Evolutionary conservation across 1,140 invertebrate species (phyloP).

Genomic region (Drosophila nasuta): DNA sequence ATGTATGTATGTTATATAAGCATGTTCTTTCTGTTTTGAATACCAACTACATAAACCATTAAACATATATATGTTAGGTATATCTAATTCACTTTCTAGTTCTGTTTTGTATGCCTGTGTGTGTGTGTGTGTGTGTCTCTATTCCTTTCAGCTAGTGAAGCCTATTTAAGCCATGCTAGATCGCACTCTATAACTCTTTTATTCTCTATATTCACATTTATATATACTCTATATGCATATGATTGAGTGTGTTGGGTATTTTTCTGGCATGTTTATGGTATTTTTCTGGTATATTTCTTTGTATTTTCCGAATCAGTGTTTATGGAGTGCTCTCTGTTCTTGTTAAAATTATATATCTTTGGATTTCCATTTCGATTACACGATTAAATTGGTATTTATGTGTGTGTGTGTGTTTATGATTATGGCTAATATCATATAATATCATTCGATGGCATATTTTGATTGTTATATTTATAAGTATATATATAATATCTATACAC

Average conservation of each 20-base stretch:
- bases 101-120: constrained; percentile 11
- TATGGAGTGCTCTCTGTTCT: constrained; percentile 5
- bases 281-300: not conserved
- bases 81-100: constrained; percentile 21
- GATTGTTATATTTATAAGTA: constrained; percentile 60
- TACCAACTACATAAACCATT: constrained; percentile 39
- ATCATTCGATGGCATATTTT: constrained; percentile 81
- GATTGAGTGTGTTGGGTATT: constrained; percentile 2
- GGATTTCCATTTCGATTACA: constrained; percentile 22
- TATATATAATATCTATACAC: constrained; percentile 34
- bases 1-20: constrained; percentile 40
- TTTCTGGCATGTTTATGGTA: constrained; percentile 6
- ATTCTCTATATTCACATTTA: not conserved
- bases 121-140: constrained; percentile 1
- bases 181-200: not conserved
- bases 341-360: constrained; percentile 29
- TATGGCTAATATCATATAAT: constrained; percentile 80
- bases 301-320: not conserved
- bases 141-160: not conserved
- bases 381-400: constrained; percentile 48
- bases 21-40: constrained; percentile 23
- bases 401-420: constrained; percentile 34
- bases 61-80: constrained; percentile 19
- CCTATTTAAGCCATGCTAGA: not conserved
- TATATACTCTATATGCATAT: constrained; percentile 6